Evolutionary conservation across 2,888 invertebrate species (phyloP).

Genomic region (Antheraea assamensis): DNA sequence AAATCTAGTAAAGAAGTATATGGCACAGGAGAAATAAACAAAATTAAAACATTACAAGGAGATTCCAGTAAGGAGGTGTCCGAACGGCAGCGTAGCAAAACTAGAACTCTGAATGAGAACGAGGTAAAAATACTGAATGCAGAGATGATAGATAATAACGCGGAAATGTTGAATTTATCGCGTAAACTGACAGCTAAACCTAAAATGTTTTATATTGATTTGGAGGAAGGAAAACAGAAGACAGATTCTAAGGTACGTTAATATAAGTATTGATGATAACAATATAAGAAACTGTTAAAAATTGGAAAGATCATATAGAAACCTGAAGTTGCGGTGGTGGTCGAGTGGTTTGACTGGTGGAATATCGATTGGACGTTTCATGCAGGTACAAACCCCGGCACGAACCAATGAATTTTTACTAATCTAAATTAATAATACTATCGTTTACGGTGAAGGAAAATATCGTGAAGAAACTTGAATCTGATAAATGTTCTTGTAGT

Average conservation of each 20-base stretch:
- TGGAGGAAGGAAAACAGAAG: constrained; percentile 49
- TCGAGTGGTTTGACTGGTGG: no score
- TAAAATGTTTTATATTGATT: constrained; percentile 68
- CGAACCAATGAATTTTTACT: no score
- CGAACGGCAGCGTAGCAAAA: constrained; percentile 60
- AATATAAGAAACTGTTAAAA: no score
- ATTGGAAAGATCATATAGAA: no score
- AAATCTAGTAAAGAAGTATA: constrained; percentile 28
- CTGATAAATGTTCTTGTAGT: no score
- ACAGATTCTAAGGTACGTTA: constrained; percentile 26
- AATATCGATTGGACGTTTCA: no score
- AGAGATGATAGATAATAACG: constrained; percentile 62
- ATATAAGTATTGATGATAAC: constrained; percentile 17
- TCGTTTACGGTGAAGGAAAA: no score
- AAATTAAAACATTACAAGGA: constrained; percentile 4
- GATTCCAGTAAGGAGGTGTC: constrained; percentile 17
- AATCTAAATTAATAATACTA: no score
- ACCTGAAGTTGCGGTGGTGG: no score
- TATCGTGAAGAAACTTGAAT: no score
- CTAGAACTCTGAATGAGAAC: constrained; percentile 69
- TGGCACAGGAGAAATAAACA: background rate
- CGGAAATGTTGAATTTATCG: constrained; percentile 61
- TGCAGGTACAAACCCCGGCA: no score
- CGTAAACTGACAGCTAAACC: constrained; percentile 60
- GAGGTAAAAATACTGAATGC: constrained; percentile 68